A percentile compares a stretch with the other conserved stretches of the same genome.
phyloP scores from a whole-genome alignment of 1,140 invertebrate species.

The Zelostemma sp. region DNA sequence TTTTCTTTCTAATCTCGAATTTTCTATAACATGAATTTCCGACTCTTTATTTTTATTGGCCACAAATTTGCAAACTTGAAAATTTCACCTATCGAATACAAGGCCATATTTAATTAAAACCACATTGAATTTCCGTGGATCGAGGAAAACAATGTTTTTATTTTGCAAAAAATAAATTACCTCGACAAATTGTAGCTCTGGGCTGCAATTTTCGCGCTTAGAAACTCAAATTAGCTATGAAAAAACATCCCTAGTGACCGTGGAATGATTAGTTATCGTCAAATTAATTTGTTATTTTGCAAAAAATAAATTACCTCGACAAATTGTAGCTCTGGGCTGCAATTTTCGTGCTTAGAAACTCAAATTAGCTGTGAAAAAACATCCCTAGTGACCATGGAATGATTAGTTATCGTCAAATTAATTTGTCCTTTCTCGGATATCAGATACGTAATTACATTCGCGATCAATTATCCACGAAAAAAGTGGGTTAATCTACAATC shows the following conservation, averaged over 20 bases:
- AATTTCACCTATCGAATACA: too few relatives aligned
- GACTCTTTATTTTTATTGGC: too few relatives aligned
- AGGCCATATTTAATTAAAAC: too few relatives aligned
- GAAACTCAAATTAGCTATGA: neutral
- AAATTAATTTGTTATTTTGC: too few relatives aligned
- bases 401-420: neutral
- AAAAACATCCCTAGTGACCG: neutral
- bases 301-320: too few relatives aligned
- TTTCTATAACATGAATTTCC: too few relatives aligned
- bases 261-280: neutral
- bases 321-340: neutral
- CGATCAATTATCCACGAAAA: slow-evolving; percentile 37
- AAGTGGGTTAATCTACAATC: slow-evolving; percentile 33
- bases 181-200: neutral
- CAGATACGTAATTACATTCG: slow-evolving; percentile 36
- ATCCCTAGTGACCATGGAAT: neutral
- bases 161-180: neutral
- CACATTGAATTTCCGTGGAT: too few relatives aligned
- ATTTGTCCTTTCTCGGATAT: too few relatives aligned
- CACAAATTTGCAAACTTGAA: too few relatives aligned
- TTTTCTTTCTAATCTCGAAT: too few relatives aligned
- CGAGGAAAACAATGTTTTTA: neutral
- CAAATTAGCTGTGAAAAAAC: neutral
- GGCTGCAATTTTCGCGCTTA: neutral
- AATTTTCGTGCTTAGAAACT: neutral